A percentile compares a stretch with the other conserved stretches of the same genome.
Evolutionary conservation across 2,888 invertebrate species (phyloP).

Genomic region (Lysandra coridon): DNA sequence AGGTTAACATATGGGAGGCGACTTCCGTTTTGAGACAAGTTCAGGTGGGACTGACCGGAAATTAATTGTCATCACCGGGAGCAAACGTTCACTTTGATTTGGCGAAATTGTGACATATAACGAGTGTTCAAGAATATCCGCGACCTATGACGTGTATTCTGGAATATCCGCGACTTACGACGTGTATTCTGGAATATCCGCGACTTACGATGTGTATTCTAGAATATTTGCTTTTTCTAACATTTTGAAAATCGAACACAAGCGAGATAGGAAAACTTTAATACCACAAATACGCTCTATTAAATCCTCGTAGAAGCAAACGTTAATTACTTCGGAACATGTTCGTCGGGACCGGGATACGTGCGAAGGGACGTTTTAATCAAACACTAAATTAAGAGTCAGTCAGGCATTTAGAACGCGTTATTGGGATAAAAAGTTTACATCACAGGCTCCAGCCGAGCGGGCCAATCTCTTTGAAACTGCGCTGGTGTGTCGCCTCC

Average conservation of each 20-base stretch:
- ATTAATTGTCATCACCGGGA: constrained; percentile 12
- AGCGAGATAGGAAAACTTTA: not conserved
- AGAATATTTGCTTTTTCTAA: not conserved
- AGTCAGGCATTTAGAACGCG: constrained; percentile 37
- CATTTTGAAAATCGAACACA: not conserved
- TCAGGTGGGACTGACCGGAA: constrained; percentile 2
- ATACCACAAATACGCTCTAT: not conserved
- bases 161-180: too few relatives aligned
- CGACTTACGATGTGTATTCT: not conserved
- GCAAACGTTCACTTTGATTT: not conserved
- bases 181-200: too few relatives aligned
- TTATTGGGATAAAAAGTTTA: constrained; percentile 40
- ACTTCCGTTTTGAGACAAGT: constrained; percentile 1
- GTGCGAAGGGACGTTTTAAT: constrained; percentile 23
- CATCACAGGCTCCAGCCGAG: constrained; percentile 48
- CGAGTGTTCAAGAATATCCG: not conserved
- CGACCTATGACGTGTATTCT: too few relatives aligned
- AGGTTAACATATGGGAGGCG: constrained; percentile 5
- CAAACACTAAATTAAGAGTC: constrained; percentile 28
- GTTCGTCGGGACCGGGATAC: not conserved
- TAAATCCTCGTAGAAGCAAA: not conserved
- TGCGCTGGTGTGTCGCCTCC: constrained; percentile 51
- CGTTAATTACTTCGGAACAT: constrained; percentile 4
- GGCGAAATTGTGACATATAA: not conserved
- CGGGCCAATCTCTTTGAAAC: constrained; percentile 65